Conservation (phyloP, 2,113 vertebrate genomes). For the Sturnus vulgaris region DNA sequence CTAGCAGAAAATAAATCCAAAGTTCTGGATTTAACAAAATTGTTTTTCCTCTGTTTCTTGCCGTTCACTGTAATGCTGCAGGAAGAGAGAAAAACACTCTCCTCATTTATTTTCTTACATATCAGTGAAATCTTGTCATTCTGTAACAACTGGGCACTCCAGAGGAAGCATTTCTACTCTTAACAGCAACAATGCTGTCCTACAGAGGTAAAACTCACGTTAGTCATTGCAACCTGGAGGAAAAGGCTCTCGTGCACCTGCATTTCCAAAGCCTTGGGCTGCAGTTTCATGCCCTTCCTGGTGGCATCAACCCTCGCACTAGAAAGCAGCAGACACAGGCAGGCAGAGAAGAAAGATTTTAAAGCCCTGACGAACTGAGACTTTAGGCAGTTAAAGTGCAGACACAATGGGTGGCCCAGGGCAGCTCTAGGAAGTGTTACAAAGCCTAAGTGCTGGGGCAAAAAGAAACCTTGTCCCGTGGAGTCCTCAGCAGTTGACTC, state of each 20-base stretch:
- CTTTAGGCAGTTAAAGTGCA: neutral
- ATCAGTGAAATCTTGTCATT: neutral
- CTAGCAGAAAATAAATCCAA: neutral
- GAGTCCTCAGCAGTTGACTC: conserved; percentile 4
- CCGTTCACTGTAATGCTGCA: neutral
- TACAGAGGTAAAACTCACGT: neutral
- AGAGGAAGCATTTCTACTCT: neutral
- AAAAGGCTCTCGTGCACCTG: neutral
- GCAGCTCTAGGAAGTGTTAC: neutral
- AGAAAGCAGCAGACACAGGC: neutral
- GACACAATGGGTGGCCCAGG: neutral
- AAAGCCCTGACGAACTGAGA: neutral
- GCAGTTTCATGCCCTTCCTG: neutral
- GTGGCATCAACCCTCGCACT: neutral
- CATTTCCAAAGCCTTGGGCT: neutral
- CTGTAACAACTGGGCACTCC: neutral
- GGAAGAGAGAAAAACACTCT: neutral
- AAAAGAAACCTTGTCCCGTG: neutral
- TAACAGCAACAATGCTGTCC: neutral
- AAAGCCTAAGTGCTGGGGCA: neutral
- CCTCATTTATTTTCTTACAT: neutral
- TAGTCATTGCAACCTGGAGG: neutral
- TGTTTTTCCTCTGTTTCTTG: neutral
- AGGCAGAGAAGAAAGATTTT: neutral
- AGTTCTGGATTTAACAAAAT: neutral